Conservation (phyloP, 1,140 invertebrate species). For the Coenobita brevimanus region DNA sequence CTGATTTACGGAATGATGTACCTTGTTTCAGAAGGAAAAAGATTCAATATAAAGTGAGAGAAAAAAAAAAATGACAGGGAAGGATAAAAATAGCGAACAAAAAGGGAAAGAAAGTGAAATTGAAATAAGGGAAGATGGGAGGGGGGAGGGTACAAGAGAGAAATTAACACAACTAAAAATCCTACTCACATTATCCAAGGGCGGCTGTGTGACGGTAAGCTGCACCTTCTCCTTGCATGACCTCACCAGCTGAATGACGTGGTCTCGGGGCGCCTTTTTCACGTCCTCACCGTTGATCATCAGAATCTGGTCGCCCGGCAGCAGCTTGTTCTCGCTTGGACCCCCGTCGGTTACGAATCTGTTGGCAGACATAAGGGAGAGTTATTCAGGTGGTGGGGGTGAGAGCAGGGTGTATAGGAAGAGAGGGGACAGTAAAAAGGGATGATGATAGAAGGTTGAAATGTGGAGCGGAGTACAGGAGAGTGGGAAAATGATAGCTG, state of each 20-base stretch:
- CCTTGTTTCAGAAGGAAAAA: too few relatives aligned
- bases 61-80: too few relatives aligned
- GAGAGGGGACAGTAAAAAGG: not conserved
- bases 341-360: conserved; percentile 88
- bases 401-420: too few relatives aligned
- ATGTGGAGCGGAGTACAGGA: not conserved
- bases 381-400: too few relatives aligned
- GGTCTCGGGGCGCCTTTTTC: conserved; percentile 85
- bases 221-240: conserved; percentile 84
- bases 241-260: conserved; percentile 91
- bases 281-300: conserved; percentile 93
- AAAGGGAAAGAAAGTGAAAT: too few relatives aligned
- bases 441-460: not conserved
- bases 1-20: too few relatives aligned
- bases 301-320: conserved; percentile 92
- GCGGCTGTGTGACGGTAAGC: conserved; percentile 88
- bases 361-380: too few relatives aligned
- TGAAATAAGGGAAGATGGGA: too few relatives aligned
- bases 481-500: not conserved
- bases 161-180: not conserved
- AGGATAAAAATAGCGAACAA: too few relatives aligned
- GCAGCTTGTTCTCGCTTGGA: conserved; percentile 89
- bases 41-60: too few relatives aligned
- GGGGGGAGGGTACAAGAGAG: not conserved
- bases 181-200: conserved; percentile 79